These are phyloP conservation scores for Vollenhovia emeryi DNA, from an alignment of 1,140 invertebrate species.

Conservation along the genomic window DNA sequence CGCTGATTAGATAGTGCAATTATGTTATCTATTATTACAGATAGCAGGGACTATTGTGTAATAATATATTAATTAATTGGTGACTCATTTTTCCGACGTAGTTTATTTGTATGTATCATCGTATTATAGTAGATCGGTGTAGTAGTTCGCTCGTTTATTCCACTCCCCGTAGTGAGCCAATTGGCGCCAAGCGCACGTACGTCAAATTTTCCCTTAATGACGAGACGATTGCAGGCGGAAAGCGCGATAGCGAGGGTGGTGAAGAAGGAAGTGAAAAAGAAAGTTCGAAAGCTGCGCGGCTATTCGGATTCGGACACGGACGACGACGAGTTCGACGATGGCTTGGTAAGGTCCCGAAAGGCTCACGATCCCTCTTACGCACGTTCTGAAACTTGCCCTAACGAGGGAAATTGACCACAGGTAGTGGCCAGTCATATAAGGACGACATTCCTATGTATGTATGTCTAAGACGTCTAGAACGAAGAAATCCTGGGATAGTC, in stretches of 20 bases:
- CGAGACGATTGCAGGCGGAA: constrained; percentile 80
- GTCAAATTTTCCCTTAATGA: constrained; percentile 50
- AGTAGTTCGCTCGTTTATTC: constrained; percentile 13
- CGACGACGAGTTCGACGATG: constrained; percentile 81
- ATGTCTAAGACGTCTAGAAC: background rate
- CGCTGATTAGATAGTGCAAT: constrained; percentile 63
- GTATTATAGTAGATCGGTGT: background rate
- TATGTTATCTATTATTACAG: constrained; percentile 49
- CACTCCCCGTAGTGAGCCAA: constrained; percentile 1
- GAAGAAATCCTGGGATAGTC: background rate
- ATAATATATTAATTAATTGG: background rate
- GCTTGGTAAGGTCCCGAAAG: constrained; percentile 80
- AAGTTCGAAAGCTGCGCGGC: constrained; percentile 84
- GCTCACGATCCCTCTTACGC: constrained; percentile 10
- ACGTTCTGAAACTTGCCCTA: background rate
- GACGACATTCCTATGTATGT: background rate
- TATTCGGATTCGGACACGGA: constrained; percentile 82
- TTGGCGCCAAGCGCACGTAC: background rate
- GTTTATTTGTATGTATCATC: background rate
- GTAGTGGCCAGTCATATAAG: background rate
- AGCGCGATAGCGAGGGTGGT: constrained; percentile 83
- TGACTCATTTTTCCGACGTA: constrained; percentile 17
- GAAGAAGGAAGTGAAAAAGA: constrained; percentile 84
- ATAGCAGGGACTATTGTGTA: background rate
- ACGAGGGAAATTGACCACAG: background rate